Evolutionary conservation across 2,797 vertebrate species (phyloP).

Genomic region (Hippoglossus hippoglossus): DNA sequence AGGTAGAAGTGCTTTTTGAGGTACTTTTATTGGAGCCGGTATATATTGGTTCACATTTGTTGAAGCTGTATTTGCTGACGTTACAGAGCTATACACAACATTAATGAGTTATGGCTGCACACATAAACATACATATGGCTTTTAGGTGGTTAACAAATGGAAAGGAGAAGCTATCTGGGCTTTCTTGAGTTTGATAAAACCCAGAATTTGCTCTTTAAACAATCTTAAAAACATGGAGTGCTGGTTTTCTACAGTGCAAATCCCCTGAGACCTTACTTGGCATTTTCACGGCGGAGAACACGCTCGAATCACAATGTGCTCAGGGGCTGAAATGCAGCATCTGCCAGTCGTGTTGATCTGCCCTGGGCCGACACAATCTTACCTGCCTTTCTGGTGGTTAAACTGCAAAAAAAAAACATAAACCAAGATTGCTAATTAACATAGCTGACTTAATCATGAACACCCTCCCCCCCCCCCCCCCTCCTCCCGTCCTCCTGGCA

Average conservation of each 20-base stretch:
- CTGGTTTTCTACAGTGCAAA: constrained; percentile 15
- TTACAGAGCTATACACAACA: too few relatives aligned
- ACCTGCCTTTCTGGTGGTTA: background rate
- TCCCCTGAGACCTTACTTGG: constrained; percentile 12
- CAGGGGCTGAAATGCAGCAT: constrained; percentile 23
- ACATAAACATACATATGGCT: too few relatives aligned
- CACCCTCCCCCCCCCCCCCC: background rate
- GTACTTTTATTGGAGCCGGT: too few relatives aligned
- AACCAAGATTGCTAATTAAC: constrained; percentile 26
- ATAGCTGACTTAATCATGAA: constrained; percentile 25
- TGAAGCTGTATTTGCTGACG: too few relatives aligned
- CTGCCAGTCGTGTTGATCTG: constrained; percentile 25
- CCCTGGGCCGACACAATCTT: constrained; percentile 6
- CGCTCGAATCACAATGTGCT: constrained; percentile 2
- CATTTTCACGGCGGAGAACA: constrained; percentile 13
- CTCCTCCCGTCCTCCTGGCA: constrained; percentile 11
- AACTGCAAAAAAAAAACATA: background rate
- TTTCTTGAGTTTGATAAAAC: too few relatives aligned
- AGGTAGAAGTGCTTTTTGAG: too few relatives aligned
- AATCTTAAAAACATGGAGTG: background rate
- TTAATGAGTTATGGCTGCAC: too few relatives aligned
- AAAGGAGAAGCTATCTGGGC: too few relatives aligned
- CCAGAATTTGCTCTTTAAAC: too few relatives aligned
- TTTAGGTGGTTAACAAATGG: too few relatives aligned
- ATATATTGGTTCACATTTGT: too few relatives aligned